Evolutionary conservation across 2,888 invertebrate species (phyloP), one percentile per base, ranked within the genome.

Genomic region (Morpho deidamia): DNA sequence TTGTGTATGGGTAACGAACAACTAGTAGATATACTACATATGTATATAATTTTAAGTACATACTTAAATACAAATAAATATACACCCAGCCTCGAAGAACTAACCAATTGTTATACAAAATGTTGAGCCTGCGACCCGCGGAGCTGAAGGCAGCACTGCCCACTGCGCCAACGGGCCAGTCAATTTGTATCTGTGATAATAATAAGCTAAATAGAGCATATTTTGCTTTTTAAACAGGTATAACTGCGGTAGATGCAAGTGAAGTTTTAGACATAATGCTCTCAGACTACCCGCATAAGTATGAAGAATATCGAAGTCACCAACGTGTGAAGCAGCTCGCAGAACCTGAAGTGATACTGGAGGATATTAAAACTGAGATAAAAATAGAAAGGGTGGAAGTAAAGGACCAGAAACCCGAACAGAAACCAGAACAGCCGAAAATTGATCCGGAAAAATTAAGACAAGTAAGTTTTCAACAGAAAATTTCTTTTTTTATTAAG

Each of bases 251-350:
- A 7, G 94, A 94, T 70, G 96, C 96, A 59, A 95, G 96, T 46
- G 99, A 99, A 79, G 96, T 99, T 46, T 90, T 98, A 64, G 99
- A 99, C 74, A 94, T 99, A 53, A 97, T 99, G 97, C 93, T 95
- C 64, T 93, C 95, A 35, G 99, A 99, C 84, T 99, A 98, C 82
- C 97, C 96, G 43, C 95, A 95, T 58, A 98, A 98, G 73, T 99
- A 97, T 76, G 96, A 97, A 78, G 98, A 98, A 72, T 96, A 95
- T 76, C 92, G 95, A 52, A 93, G 94, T 62, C 92, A 93, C 67
- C 93, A 94, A 76, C 89, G 76, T 4, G 92, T 76, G 56, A 74
- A 92, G 67, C 95, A 83, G 50, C 67, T 78, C 11, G 66, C 72
- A 1, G 77, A 65, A 37, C 61, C 71, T 0, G 63, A 59, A 5